A percentile compares a stretch with the other conserved stretches of the same genome.
Evolutionary conservation across 2,113 vertebrate species (phyloP).

Genomic region (Tringa solitaria): DNA sequence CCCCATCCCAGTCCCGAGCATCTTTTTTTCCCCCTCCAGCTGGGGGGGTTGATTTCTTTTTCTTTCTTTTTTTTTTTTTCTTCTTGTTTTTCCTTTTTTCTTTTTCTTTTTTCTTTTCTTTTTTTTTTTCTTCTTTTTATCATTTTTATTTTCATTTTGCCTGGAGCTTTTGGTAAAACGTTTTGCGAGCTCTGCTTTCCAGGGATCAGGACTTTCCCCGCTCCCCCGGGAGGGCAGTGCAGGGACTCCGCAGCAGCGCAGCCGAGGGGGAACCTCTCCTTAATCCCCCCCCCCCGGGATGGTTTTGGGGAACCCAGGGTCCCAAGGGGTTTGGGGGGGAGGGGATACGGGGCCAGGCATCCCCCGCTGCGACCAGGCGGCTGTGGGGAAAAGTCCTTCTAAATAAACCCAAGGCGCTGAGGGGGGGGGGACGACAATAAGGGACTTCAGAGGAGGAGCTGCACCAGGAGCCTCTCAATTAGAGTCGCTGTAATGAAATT

Average conservation of each 20-base stretch:
- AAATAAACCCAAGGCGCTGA: slow-evolving; percentile 42
- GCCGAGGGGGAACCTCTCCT: not conserved
- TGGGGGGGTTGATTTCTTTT: too few relatives aligned
- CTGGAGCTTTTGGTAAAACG: not conserved
- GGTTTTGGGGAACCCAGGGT: not conserved
- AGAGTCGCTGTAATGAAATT: slow-evolving; percentile 79
- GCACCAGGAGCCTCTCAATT: slow-evolving; percentile 64
- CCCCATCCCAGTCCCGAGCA: not conserved
- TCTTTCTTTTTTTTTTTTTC: not conserved
- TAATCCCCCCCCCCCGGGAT: too few relatives aligned
- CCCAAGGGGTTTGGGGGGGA: not conserved
- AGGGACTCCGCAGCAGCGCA: not conserved
- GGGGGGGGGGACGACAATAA: slow-evolving; percentile 48
- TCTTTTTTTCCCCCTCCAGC: not conserved
- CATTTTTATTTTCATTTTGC: not conserved
- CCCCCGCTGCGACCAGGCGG: slow-evolving; percentile 62
- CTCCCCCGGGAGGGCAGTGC: not conserved
- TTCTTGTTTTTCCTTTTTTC: too few relatives aligned
- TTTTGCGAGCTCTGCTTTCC: not conserved
- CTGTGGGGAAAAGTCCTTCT: slow-evolving; percentile 61
- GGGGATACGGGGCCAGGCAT: not conserved
- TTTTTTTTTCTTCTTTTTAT: not conserved
- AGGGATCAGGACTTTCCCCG: not conserved
- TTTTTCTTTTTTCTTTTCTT: too few relatives aligned
- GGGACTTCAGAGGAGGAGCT: slow-evolving; percentile 36